These are phyloP conservation scores for Spilosoma lubricipeda DNA, from an alignment of 2,888 invertebrate species.

Conservation along the genomic window DNA sequence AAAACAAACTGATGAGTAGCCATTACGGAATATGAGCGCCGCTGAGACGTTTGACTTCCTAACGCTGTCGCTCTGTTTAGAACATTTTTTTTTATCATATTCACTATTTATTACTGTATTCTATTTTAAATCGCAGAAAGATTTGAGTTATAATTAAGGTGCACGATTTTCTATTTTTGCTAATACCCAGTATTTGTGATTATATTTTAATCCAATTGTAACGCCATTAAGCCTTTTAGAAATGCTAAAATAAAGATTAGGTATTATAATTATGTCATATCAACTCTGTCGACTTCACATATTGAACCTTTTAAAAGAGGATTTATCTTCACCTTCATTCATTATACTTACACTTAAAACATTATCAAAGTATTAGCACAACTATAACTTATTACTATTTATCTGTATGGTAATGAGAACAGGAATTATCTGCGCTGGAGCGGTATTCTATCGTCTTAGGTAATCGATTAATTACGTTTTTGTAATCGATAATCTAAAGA, in stretches of 20 bases:
- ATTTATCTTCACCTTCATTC: too few relatives aligned
- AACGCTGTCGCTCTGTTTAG: not conserved
- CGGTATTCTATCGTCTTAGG: slow-evolving; percentile 53
- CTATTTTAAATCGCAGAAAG: not conserved
- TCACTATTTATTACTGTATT: not conserved
- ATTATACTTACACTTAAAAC: slow-evolving; percentile 24
- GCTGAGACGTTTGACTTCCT: not conserved
- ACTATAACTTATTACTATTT: slow-evolving; percentile 81
- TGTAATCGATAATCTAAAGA: not conserved
- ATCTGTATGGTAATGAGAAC: slow-evolving; percentile 84
- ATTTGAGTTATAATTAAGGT: not conserved
- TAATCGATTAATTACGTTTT: slow-evolving; percentile 29
- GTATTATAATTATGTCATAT: too few relatives aligned
- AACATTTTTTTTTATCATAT: not conserved
- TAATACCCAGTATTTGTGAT: too few relatives aligned
- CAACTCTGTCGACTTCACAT: too few relatives aligned
- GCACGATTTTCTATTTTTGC: not conserved
- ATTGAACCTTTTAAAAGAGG: too few relatives aligned
- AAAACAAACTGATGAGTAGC: not conserved
- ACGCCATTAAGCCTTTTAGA: too few relatives aligned
- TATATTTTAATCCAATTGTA: too few relatives aligned
- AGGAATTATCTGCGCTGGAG: slow-evolving; percentile 75
- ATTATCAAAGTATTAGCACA: slow-evolving; percentile 70
- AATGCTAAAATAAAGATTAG: too few relatives aligned
- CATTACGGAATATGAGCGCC: not conserved